A percentile compares a stretch with the other conserved stretches of the same genome.
Conservation (phyloP, 2,797 vertebrate genomes). For the Parotocinclus haroldoi region DNA sequence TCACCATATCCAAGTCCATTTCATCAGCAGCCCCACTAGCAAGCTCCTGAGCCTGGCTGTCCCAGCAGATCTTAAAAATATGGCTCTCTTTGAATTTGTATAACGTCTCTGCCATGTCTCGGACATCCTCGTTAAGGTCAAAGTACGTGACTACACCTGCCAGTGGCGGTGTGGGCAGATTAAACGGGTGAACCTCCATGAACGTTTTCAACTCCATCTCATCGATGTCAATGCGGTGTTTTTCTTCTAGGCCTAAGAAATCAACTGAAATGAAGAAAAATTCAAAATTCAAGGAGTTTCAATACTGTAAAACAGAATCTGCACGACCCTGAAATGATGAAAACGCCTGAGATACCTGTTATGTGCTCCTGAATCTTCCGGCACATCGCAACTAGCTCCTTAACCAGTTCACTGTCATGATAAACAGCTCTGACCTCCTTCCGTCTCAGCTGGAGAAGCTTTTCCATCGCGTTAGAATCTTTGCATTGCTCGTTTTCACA, state of each 20-base stretch:
- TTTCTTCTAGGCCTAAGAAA: conserved; percentile 56
- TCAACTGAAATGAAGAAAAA: conserved; percentile 64
- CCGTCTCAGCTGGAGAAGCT: conserved; percentile 64
- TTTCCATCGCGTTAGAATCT: conserved; percentile 56
- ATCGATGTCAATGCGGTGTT: conserved; percentile 60
- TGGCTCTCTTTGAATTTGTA: conserved; percentile 69
- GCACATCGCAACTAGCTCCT: conserved; percentile 75
- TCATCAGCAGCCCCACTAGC: not conserved
- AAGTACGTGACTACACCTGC: conserved; percentile 67
- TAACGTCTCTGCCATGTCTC: conserved; percentile 60
- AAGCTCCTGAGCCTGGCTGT: conserved; percentile 55
- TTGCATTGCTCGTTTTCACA: conserved; percentile 55
- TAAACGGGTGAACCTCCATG: conserved; percentile 60
- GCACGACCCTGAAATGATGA: not conserved
- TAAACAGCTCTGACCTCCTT: conserved; percentile 65
- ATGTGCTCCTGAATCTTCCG: conserved; percentile 68
- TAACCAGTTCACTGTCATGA: conserved; percentile 66
- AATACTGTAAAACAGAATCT: not conserved
- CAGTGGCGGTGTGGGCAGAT: conserved; percentile 7
- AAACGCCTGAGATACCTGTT: conserved; percentile 68
- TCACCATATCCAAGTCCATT: conserved; percentile 14
- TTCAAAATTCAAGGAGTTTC: no score
- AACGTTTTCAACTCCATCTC: conserved; percentile 55
- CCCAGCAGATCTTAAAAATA: conserved; percentile 79
- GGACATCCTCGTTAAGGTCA: conserved; percentile 61